Conservation (phyloP, 2,113 vertebrate genomes). For the Chloroceryle aenea region DNA sequence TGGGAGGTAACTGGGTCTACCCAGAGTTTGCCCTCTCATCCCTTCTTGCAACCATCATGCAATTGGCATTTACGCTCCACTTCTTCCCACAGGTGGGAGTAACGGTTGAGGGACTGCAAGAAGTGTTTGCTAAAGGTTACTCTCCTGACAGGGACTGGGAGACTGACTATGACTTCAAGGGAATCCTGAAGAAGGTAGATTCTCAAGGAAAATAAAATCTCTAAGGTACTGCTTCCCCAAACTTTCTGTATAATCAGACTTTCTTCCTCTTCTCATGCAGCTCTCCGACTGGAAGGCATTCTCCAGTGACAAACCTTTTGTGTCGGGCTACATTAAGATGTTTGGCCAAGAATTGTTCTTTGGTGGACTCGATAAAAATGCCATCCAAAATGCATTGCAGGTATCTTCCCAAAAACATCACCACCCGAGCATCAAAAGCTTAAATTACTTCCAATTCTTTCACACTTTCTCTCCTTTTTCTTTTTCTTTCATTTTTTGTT, state of each 20-base stretch:
- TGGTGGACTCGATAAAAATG: background rate
- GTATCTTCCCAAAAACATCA: slow-evolving; percentile 24
- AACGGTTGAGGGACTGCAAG: slow-evolving; percentile 25
- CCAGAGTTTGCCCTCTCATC: background rate
- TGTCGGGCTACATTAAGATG: slow-evolving; percentile 47
- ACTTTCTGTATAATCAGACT: background rate
- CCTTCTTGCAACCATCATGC: background rate
- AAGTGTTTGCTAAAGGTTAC: slow-evolving; percentile 29
- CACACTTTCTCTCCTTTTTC: background rate
- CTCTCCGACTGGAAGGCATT: slow-evolving; percentile 65
- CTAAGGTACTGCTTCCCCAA: background rate
- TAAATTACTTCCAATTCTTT: background rate
- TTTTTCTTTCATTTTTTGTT: background rate
- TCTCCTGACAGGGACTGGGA: background rate
- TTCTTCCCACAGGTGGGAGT: slow-evolving; percentile 59
- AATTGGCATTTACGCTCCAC: background rate
- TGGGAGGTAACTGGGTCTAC: slow-evolving; percentile 40
- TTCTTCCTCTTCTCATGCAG: slow-evolving; percentile 20
- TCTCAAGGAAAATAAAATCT: background rate
- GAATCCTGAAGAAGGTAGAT: slow-evolving; percentile 55
- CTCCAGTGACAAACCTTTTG: slow-evolving; percentile 42
- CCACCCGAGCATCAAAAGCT: background rate
- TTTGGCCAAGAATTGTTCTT: slow-evolving; percentile 64
- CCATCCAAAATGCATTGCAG: slow-evolving; percentile 61
- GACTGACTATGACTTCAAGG: background rate